Percentiles rank a stretch among this genome's conserved stretches.
phyloP scores from a whole-genome alignment of 2,888 invertebrate genomes.

The Pilophorus perplexus region DNA sequence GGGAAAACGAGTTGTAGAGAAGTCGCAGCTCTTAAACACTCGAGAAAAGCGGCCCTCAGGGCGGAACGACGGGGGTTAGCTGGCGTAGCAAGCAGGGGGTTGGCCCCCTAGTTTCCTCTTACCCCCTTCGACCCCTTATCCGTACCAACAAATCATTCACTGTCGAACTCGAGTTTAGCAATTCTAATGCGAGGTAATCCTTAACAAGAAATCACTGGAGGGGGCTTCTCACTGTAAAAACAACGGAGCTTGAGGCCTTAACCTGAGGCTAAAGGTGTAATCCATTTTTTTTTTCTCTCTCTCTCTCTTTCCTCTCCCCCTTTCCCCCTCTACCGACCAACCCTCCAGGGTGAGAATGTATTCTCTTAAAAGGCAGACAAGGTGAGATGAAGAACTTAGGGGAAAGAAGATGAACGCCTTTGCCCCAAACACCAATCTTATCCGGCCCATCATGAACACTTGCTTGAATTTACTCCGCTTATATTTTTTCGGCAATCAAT shows the following conservation, averaged over 20 bases:
- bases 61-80: no score
- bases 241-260: background rate
- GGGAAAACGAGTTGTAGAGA: no score
- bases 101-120: no score
- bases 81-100: no score
- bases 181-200: background rate
- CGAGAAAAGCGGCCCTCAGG: no score
- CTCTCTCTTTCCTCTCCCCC: no score
- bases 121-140: no score
- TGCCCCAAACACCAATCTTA: background rate
- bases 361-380: background rate
- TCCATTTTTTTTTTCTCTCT: conserved; percentile 4
- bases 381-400: background rate
- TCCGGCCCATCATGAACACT: background rate
- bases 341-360: no score
- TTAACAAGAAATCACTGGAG: background rate
- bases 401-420: conserved; percentile 5
- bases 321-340: no score
- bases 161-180: background rate
- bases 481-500: no score
- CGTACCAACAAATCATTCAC: conserved; percentile 2
- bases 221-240: background rate
- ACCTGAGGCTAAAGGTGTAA: conserved; percentile 9
- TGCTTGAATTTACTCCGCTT: background rate
- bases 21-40: no score